Evolutionary conservation across 2,888 invertebrate species (phyloP).

Genomic region (Chymomyza caudatula): DNA sequence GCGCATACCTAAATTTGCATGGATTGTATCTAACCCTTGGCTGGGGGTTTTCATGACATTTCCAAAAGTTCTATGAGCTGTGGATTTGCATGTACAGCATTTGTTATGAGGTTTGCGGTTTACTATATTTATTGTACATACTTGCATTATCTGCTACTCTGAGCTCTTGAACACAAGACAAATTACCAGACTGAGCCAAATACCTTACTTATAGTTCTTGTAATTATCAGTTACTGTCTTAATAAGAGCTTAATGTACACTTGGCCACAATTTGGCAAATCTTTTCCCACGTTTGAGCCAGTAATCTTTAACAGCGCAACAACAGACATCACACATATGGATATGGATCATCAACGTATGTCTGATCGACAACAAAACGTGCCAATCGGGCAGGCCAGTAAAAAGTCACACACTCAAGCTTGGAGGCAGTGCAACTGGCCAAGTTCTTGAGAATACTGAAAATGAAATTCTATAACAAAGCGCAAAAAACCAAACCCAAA

Average conservation of each 20-base stretch:
- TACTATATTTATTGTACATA: neutral
- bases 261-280: slow-evolving; percentile 42
- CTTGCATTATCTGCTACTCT: neutral
- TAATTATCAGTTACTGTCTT: slow-evolving; percentile 28
- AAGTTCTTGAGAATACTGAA: slow-evolving; percentile 49
- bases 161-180: slow-evolving; percentile 4
- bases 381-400: slow-evolving; percentile 13
- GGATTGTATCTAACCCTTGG: neutral
- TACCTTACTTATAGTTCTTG: slow-evolving; percentile 27
- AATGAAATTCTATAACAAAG: slow-evolving; percentile 63
- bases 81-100: neutral
- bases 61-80: neutral
- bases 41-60: neutral
- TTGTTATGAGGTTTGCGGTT: slow-evolving; percentile 2
- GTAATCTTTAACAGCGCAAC: slow-evolving; percentile 19
- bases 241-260: neutral
- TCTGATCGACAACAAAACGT: slow-evolving; percentile 16
- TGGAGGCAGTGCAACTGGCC: neutral
- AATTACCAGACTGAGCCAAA: slow-evolving; percentile 3
- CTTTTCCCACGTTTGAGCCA: slow-evolving; percentile 49
- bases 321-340: neutral
- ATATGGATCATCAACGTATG: neutral
- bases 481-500: slow-evolving; percentile 11
- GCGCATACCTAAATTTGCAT: neutral
- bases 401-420: slow-evolving; percentile 19